A percentile compares a stretch with the other conserved stretches of the same genome.
These are phyloP conservation scores for Lophius americanus DNA, from an alignment of 2,797 vertebrate genomes.

Conservation along the genomic window DNA sequence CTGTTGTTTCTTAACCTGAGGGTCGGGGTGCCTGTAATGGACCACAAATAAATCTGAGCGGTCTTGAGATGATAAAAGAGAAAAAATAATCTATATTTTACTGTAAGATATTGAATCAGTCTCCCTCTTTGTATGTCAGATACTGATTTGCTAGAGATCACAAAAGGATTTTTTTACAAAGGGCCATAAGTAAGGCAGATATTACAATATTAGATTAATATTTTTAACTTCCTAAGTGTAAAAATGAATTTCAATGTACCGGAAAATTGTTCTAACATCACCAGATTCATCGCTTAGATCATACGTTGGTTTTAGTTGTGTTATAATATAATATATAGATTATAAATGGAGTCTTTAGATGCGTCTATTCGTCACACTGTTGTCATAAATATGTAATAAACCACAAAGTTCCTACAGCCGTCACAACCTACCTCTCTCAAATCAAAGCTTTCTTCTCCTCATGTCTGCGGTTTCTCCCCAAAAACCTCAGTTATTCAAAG, in stretches of 20 bases:
- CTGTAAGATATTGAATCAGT: neutral
- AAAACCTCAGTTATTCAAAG: conserved; percentile 58
- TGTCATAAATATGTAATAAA: conserved; percentile 17
- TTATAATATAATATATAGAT: neutral
- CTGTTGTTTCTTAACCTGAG: neutral
- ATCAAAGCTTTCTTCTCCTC: conserved; percentile 62
- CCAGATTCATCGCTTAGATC: neutral
- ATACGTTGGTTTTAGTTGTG: neutral
- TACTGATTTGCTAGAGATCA: neutral
- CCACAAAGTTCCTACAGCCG: neutral
- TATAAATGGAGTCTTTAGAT: neutral
- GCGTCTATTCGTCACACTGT: neutral
- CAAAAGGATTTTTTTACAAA: neutral
- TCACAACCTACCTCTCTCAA: conserved; percentile 58
- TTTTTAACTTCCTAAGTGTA: neutral
- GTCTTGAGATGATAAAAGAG: neutral
- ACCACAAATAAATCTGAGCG: neutral
- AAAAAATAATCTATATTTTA: neutral
- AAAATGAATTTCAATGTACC: neutral
- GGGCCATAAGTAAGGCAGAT: neutral
- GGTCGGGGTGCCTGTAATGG: neutral
- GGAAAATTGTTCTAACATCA: neutral
- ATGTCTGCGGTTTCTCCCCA: conserved; percentile 50
- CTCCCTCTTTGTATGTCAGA: neutral
- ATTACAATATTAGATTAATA: neutral